Conservation (phyloP, 2,888 invertebrate genomes). For the Microplitis manilae region DNA sequence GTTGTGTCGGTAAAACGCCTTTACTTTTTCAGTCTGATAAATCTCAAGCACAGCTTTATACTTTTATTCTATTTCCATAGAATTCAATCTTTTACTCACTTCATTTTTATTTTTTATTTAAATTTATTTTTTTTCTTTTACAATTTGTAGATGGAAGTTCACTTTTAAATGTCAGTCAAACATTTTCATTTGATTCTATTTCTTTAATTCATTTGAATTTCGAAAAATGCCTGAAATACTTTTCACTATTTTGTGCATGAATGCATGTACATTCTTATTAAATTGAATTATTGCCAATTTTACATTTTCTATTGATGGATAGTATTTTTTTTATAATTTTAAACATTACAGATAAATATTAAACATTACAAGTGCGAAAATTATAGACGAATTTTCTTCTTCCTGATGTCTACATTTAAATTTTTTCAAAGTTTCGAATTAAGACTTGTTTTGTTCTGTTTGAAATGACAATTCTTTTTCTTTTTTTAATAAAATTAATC, state of each 20-base stretch:
- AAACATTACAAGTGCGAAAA: too few species aligned
- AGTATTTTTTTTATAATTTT: background rate
- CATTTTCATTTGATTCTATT: constrained; percentile 3
- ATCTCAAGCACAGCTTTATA: constrained; percentile 15
- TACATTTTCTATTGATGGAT: background rate
- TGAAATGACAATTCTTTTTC: too few species aligned
- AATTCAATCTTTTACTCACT: background rate
- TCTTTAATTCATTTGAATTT: background rate
- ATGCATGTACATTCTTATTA: background rate
- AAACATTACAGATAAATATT: too few species aligned
- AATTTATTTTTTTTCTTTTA: constrained; percentile 1
- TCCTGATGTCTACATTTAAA: too few species aligned
- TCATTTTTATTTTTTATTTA: background rate
- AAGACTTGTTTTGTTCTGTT: too few species aligned
- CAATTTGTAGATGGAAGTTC: constrained; percentile 20
- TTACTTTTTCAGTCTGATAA: constrained; percentile 28
- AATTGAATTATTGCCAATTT: background rate
- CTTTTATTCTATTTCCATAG: constrained; percentile 5
- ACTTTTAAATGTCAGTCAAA: constrained; percentile 35
- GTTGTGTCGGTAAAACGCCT: constrained; percentile 20
- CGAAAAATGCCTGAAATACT: background rate
- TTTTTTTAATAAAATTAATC: too few species aligned
- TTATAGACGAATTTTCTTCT: too few species aligned
- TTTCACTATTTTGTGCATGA: background rate
- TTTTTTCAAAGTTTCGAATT: too few species aligned